Evolutionary conservation across 2,888 invertebrate genomes (phyloP).

Genomic region (Xylota segnis): DNA sequence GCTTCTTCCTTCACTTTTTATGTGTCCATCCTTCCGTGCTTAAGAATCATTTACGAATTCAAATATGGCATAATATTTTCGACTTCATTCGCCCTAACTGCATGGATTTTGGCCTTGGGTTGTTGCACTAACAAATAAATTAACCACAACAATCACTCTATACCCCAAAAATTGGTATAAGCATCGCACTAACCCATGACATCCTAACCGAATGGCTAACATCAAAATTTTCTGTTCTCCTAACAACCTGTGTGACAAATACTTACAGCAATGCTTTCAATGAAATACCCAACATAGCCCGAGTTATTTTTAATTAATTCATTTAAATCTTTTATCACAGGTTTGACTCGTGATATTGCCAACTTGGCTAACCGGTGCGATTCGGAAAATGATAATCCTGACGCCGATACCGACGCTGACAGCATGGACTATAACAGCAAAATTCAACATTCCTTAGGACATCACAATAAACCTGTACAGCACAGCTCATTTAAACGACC

Average conservation of each 20-base stretch:
- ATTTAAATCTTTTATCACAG: slow-evolving; percentile 76
- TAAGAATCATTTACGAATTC: too few species aligned
- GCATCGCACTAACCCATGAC: slow-evolving; percentile 22
- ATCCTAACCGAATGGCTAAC: background rate
- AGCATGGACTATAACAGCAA: slow-evolving; percentile 84
- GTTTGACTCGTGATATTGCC: slow-evolving; percentile 83
- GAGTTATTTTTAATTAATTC: background rate
- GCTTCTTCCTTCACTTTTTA: too few species aligned
- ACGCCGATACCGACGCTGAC: slow-evolving; percentile 88
- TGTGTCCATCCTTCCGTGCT: too few species aligned
- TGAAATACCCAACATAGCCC: background rate
- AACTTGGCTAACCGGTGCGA: slow-evolving; percentile 84
- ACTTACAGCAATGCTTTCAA: slow-evolving; percentile 71
- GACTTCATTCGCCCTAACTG: background rate
- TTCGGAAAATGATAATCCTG: slow-evolving; percentile 86
- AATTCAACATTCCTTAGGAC: slow-evolving; percentile 85
- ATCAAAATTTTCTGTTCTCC: slow-evolving; percentile 34
- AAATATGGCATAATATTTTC: too few species aligned
- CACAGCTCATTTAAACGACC: slow-evolving; percentile 86
- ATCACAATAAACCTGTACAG: slow-evolving; percentile 82
- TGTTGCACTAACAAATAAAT: background rate
- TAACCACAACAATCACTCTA: background rate
- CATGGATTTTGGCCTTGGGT: background rate
- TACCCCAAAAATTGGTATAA: background rate
- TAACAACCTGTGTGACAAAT: slow-evolving; percentile 76